Base-by-base conservation (phyloP, 2,113 vertebrate genomes). In the Ellobius talpinus region DNA sequence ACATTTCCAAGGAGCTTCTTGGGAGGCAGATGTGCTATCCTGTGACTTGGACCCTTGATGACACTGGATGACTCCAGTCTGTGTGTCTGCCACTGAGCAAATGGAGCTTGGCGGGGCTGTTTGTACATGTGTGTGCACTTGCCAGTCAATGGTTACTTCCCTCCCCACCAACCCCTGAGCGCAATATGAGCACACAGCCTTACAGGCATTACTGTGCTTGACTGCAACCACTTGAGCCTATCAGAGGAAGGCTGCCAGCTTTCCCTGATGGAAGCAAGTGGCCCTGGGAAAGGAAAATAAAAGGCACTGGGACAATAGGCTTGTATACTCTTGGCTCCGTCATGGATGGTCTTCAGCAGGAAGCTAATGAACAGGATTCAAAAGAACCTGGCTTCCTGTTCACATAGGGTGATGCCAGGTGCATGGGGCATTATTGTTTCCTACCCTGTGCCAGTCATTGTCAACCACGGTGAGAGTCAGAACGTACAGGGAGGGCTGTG, bases 331-430 rank as follows among this genome's bases (percentile, higher is more conserved):
- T 89, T 29, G 58, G 81, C 50, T 87, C 96, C 89, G 95, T 92
- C 90, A 63, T 70, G 94, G 96, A 97, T 93, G 95, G 95, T 91
- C 96, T 97, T 97, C 92, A 82, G 73, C 95, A 95, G 97, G 96
- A 98, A 97, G 91, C 94, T 70, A 97, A 95, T 93, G 95, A 87
- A 87, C 2, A 0, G 86, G 86, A 97, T 95, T 97, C 96, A 94
- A 97, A 97, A 95, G 94, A 95, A 95, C 87, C 94, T 19, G 2
- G 88, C 96, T 97, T 97, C 97, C 96, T 93, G 90, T 97, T 97
- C 95, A 91, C 92, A 79, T 0, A 92, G 63, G 89, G n/a, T 0
- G 2, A 91, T 63, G 97, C 97, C 96, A 97, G 96, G 94, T 89
- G 87, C 76, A 86, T 47, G 90, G 68, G 93, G 92, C 95, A 85